Conservation (phyloP, 2,888 invertebrate species). For the Andrena marginata region DNA sequence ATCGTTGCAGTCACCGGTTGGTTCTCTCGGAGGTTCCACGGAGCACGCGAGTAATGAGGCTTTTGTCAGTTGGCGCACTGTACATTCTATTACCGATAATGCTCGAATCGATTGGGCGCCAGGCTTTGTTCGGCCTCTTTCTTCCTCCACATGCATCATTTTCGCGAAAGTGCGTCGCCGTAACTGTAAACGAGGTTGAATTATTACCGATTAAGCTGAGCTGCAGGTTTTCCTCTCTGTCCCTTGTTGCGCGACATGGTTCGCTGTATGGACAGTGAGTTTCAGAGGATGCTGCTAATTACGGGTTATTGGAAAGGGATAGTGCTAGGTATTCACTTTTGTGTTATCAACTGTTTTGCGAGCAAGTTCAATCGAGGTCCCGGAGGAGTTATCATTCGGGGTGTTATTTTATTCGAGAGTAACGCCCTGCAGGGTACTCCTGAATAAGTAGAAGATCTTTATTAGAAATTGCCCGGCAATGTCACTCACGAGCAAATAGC, state of each 20-base stretch:
- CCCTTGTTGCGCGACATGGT: not conserved
- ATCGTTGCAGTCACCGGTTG: constrained; percentile 30
- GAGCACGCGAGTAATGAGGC: constrained; percentile 27
- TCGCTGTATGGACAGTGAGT: too few species aligned
- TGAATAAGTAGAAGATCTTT: not conserved
- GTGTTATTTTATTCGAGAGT: too few species aligned
- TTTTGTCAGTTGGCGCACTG: constrained; percentile 20
- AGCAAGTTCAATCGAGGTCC: too few species aligned
- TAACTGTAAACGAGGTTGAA: not conserved
- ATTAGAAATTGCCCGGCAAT: not conserved
- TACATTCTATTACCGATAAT: constrained; percentile 54
- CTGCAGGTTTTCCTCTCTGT: not conserved
- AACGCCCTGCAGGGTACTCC: too few species aligned
- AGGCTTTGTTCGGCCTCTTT: constrained; percentile 28
- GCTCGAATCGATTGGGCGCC: constrained; percentile 21
- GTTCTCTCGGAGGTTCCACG: constrained; percentile 26
- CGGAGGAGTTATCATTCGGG: too few species aligned
- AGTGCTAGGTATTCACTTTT: too few species aligned
- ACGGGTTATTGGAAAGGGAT: too few species aligned
- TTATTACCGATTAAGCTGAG: not conserved
- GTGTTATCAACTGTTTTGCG: too few species aligned
- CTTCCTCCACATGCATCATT: constrained; percentile 15
- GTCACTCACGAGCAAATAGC: not conserved
- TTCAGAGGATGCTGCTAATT: too few species aligned
- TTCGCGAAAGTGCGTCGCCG: not conserved